These are phyloP conservation scores for Apoda limacodes DNA, from an alignment of 2,888 invertebrate species.

Conservation along the genomic window DNA sequence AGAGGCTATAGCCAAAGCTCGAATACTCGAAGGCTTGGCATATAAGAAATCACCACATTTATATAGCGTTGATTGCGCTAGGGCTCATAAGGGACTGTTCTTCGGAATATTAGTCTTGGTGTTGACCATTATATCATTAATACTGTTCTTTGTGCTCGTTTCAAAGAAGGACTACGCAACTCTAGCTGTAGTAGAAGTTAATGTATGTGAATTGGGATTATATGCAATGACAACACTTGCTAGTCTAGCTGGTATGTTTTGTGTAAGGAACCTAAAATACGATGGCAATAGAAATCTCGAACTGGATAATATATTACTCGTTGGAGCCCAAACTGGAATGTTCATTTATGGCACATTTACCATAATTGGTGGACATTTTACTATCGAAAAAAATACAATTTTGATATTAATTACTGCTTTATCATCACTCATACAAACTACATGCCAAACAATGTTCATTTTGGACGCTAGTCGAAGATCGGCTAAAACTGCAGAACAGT, in stretches of 20 bases:
- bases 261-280: slow-evolving; percentile 86
- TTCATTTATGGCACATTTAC: slow-evolving; percentile 95
- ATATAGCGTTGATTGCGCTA: slow-evolving; percentile 93
- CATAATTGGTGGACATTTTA: slow-evolving; percentile 93
- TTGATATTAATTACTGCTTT: slow-evolving; percentile 86
- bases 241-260: slow-evolving; percentile 88
- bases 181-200: slow-evolving; percentile 88
- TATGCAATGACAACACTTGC: slow-evolving; percentile 89
- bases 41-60: slow-evolving; percentile 88
- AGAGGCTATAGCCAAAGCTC: slow-evolving; percentile 68
- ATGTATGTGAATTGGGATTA: slow-evolving; percentile 87
- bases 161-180: slow-evolving; percentile 83
- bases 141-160: slow-evolving; percentile 90
- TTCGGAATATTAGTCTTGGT: slow-evolving; percentile 90
- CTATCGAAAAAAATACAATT: slow-evolving; percentile 82
- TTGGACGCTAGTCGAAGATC: slow-evolving; percentile 89
- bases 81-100: slow-evolving; percentile 93
- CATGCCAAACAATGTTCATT: slow-evolving; percentile 91
- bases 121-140: slow-evolving; percentile 90
- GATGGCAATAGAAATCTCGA: slow-evolving; percentile 86
- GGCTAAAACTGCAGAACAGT: slow-evolving; percentile 84
- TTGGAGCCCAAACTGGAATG: slow-evolving; percentile 94
- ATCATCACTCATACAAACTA: slow-evolving; percentile 88
- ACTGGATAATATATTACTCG: slow-evolving; percentile 89
- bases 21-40: slow-evolving; percentile 59